A percentile compares a stretch with the other conserved stretches of the same genome.
Evolutionary conservation across 2,113 vertebrate genomes (phyloP).

Genomic region (Bostrychus sinensis): DNA sequence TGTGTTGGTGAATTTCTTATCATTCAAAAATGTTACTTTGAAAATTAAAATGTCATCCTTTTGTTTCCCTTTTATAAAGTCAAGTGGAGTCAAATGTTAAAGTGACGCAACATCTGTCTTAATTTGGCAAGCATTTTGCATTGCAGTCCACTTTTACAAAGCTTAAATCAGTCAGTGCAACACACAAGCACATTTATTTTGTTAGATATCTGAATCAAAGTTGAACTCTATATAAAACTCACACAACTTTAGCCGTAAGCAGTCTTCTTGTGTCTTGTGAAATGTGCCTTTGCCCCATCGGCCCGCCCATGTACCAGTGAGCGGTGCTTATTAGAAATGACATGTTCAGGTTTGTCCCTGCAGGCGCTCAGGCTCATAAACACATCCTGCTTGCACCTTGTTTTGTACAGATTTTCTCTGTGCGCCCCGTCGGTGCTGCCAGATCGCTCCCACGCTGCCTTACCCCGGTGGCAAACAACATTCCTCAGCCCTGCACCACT

Average conservation of each 20-base stretch:
- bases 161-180: too few relatives aligned
- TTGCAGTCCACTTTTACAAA: too few relatives aligned
- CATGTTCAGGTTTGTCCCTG: conserved; percentile 65
- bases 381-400: conserved; percentile 41
- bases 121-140: too few relatives aligned
- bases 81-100: too few relatives aligned
- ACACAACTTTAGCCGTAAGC: not conserved
- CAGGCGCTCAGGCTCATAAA: conserved; percentile 48
- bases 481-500: conserved; percentile 58
- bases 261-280: conserved; percentile 1
- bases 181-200: not conserved
- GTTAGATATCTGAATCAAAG: not conserved
- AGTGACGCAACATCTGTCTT: too few relatives aligned
- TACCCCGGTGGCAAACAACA: conserved; percentile 68
- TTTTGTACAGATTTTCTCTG: conserved; percentile 34
- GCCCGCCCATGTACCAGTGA: conserved; percentile 24
- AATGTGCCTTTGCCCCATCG: not conserved
- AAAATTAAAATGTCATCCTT: too few relatives aligned
- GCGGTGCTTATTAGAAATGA: conserved; percentile 20
- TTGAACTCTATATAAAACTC: not conserved
- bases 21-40: too few relatives aligned
- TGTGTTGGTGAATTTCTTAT: too few relatives aligned
- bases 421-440: conserved; percentile 39
- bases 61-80: too few relatives aligned
- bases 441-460: conserved; percentile 58